Base-by-base conservation (phyloP, 2,113 vertebrate genomes). In the Poecile atricapillus region DNA sequence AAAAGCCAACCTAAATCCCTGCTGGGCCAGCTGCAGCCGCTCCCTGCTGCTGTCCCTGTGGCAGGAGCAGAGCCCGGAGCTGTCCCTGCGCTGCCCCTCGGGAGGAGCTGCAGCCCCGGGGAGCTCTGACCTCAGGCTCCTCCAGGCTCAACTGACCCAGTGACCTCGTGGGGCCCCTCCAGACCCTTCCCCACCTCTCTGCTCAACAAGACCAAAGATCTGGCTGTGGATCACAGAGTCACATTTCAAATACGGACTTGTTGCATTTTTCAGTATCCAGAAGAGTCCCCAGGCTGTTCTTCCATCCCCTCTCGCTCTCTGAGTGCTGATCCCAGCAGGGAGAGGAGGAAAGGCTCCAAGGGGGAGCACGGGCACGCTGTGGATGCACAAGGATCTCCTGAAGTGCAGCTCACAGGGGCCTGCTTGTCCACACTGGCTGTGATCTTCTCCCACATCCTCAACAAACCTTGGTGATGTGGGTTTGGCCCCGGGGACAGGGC, bases 341-440 rank as follows among this genome's bases (percentile, higher is more conserved):
- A 78, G 11, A 3, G 41, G 14, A 77, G 33, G 50, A 47, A 37
- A 13, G 35, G 15, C 47, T 68, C 37, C 35, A 31, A 15, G 30
- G 7, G 6, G 15, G n/a, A 69, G 43, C 18, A 19, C 0, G 6
- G 58, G 35, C 46, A 43, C 0, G 1, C 37, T 64, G 68, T 31
- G 59, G 27, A 17, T 81, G 59, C 41, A 19, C 41, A 84, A 46
- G 4, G 58, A 15, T n/a, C 30, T 60, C 73, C 27, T 16, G 8
- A 53, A 83, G 25, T 9, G 25, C 68, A 77, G 44, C 43, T 79
- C 46, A 17, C 35, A 21, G 43, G 33, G 15, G 19, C 35, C 59
- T n/a, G 13, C 11, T 4, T 90, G 50, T 47, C 27, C 0, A 2
- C 1, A 0, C 7, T 0, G 3, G 24, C 21, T 70, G 53, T 14